Evolutionary conservation across 2,888 invertebrate genomes (phyloP).

Genomic region (Uloborus plumipes): DNA sequence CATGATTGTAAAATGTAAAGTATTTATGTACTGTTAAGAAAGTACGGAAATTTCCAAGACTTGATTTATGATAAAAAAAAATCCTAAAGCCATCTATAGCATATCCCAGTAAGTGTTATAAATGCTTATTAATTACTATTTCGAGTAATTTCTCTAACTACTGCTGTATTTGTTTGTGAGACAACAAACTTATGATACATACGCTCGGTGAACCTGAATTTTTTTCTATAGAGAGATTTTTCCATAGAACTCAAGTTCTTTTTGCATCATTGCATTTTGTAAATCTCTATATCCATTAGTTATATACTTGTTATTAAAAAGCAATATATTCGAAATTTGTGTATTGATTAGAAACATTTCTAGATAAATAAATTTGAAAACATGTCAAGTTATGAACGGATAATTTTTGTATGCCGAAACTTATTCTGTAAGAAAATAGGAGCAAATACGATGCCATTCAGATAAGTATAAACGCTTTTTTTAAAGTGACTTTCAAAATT

Average conservation of each 20-base stretch:
- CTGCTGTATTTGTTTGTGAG: conserved; percentile 29
- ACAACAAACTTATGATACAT: conserved; percentile 32
- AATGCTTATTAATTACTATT: conserved; percentile 25
- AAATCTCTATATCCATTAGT: conserved; percentile 47
- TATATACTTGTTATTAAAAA: conserved; percentile 52
- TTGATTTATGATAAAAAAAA: conserved; percentile 41
- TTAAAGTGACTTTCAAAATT: too few relatives aligned
- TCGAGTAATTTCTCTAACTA: conserved; percentile 21
- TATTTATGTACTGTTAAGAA: conserved; percentile 63
- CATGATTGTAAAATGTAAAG: conserved; percentile 53
- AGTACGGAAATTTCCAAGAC: conserved; percentile 44
- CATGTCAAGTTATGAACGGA: conserved; percentile 3
- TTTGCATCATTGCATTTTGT: conserved; percentile 34
- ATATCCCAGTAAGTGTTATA: conserved; percentile 35
- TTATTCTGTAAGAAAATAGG: too few relatives aligned
- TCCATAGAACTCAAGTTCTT: conserved; percentile 47
- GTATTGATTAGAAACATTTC: conserved; percentile 53
- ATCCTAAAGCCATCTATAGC: conserved; percentile 34
- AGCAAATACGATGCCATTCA: too few relatives aligned
- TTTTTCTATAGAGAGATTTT: conserved; percentile 28
- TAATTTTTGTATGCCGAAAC: too few relatives aligned
- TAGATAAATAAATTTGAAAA: conserved; percentile 61
- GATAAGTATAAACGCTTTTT: too few relatives aligned
- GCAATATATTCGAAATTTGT: conserved; percentile 60
- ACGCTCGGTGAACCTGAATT: conserved; percentile 22